Base-by-base conservation (phyloP, 2,888 invertebrate species). In the Dascillus cervinus region DNA sequence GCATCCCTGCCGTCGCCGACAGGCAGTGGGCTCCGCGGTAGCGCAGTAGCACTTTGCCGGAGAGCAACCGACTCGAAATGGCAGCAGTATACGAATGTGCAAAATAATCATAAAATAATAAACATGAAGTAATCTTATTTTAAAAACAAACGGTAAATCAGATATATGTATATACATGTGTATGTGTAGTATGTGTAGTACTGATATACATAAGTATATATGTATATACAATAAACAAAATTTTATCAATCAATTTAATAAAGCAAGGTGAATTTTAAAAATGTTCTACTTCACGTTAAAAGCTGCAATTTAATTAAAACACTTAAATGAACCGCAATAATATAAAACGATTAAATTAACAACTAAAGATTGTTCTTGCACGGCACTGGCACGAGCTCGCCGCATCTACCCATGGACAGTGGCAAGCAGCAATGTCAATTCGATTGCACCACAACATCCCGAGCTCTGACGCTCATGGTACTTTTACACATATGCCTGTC, bases 401-500 rank as follows among this genome's bases (percentile, higher is more conserved):
- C 31, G 38, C 37, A n/a, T 41, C 53, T 58, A 52, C 56, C 52
- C 51, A 62, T 59, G 62, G 62, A 62, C 56, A 55, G 56, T 56
- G 55, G 53, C 53, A 61, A 60, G 61, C 62, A 59, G 58, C 58
- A 60, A 58, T 62, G 60, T 60, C 58, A 55, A 49, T 58, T 58
- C 56, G 53, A 61, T 53, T 56, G 57, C 55, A 59, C 61, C 48
- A n/a, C n/a, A n/a, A n/a, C n/a, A n/a, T 58, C 58, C 50, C 53
- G 61, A 56, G 61, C 61, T 46, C 49, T 64, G 56, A 59, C 61
- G 54, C 56, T 64, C 56, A 54, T 63, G 57, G 57, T 65, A 51
- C 58, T 64, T 52, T 62, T 64, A 53, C 60, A 63, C 61, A 59
- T 64, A 62, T 64, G 62, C 59, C 56, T 65, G 55, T 62, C 60